Evolutionary conservation across 2,113 vertebrate genomes (phyloP).

Genomic region (chimpanzee (Pan troglodytes)): NHGRI_mPanTro3-v2.1_pri NC_072398.2:227500001-227500500

Average conservation of each 20-base stretch:
- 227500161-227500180: accelerated
- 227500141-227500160: accelerated
- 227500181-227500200: accelerated
- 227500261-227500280: background rate
- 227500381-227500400: accelerated
- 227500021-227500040: accelerated
- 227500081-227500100: background rate
- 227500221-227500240: background rate
- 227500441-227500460: background rate
- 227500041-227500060: accelerated
- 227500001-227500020: accelerated
- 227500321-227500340: accelerated
- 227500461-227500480: accelerated
- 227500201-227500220: accelerated
- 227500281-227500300: accelerated
- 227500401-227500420: accelerated
- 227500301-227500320: accelerated
- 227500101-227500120: accelerated
- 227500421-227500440: accelerated
- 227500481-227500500: accelerated
- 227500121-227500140: accelerated
- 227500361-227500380: background rate
- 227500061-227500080: accelerated
- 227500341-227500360: background rate
- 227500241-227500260: accelerated